Base-by-base conservation (phyloP, 2,888 invertebrate species). In the Callyntrura guangdongensis region DNA sequence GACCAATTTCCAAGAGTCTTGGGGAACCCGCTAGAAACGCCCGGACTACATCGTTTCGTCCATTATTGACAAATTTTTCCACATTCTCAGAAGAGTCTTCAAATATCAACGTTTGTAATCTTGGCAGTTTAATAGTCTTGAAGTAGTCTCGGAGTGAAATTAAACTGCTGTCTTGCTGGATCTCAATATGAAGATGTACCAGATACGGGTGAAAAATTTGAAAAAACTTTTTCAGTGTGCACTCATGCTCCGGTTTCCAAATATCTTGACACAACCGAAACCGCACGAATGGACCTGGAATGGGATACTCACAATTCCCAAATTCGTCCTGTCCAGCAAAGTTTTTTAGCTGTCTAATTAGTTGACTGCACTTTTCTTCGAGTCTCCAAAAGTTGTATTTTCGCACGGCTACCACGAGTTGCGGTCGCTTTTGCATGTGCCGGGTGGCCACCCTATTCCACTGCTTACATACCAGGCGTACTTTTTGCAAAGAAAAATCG, bases 311-410 rank as follows among this genome's bases (percentile, higher is more conserved):
- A 12, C 27, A 83, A 6, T 77, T 49, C 0, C 74, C 89, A 53
- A 47, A 84, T 25, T 89, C 89, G n/a, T 85, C 85, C 14, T 36
- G 72, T 0, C 84, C 64, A n/a, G 64, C 47, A 56, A 53, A 64
- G 59, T 89, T 84, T 53, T 89, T 89, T 11, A 89, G 53, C 25
- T 89, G 89, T 56, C 79, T 53, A 17, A 89, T 89, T 14, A 89
- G 67, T 22, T 89, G 89, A 67, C 89, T 89, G 22, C 89, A 89
- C 67, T 89, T 89, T 56, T 89, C 89, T 45, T 89, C 89, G 20
- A 89, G 22, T 53, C 89, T 61, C 89, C 89, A 89, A 49, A 89
- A 89, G 56, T 89, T 89, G 69, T 89, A 89, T 22, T 89, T 89
- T 36, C 89, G 45, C 36, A 89, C 89, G 9, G 84, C 89, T 1